Evolutionary conservation across 2,888 invertebrate genomes (phyloP), one percentile per base, ranked within the genome.

Genomic region (Agrochola circellaris): DNA sequence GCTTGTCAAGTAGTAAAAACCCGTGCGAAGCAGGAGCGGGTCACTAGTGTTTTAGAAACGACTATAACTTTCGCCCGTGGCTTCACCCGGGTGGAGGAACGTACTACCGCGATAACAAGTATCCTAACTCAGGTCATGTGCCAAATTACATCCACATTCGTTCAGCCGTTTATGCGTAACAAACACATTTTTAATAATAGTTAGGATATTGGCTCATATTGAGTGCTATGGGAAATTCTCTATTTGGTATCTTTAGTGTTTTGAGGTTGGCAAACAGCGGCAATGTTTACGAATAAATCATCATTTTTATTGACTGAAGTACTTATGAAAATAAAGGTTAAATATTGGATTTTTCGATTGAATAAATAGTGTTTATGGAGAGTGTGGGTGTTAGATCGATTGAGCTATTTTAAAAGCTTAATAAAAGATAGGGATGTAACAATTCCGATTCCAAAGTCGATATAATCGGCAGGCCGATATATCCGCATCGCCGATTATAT

Each of bases 221-320:
- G 38, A 81, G 72, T 69, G 85, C 45, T 60, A 48, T 83, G 72
- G 61, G 85, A 83, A 85, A 62, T 66, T 81, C 23, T 73, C 11
- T 73, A 15, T 85, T 82, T 81, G 62, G 15, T 51, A 58, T 13
- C 62, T 70, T 30, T 20, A 66, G 62, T 42, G 34, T 80, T 67
- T 60, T 71, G 15, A 72, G 65, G 58, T 85, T 51, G 26, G 62
- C 58, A 85, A 82, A 85, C 62, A 75, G 42, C 66, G 58, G 56
- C 38, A 20, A 34, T 65, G 56, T 77, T 73, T 56, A 77, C 51
- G 48, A 58, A 81, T 69, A 64, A 65, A 67, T 76, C 42, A 76
- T 34, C 4, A 26, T 72, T 71, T 66, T 56, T 82, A 75, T 81
- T 81, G 76, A 83, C 76, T 30, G 45, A 70, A 66, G 68, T 81